Conservation (phyloP, 2,113 vertebrate genomes). For the Harpagus bidentatus region DNA sequence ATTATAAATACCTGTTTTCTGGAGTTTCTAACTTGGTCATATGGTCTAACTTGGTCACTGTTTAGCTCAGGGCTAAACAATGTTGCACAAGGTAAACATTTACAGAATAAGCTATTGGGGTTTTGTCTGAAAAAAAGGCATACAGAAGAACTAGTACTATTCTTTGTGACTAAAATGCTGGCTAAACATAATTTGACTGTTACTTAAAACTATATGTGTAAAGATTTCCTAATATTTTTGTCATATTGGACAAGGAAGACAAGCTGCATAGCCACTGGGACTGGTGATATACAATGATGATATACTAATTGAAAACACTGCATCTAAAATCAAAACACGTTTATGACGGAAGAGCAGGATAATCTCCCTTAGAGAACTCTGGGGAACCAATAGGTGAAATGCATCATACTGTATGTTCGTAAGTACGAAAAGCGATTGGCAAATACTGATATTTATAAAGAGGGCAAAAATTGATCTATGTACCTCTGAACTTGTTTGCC, state of each 20-base stretch:
- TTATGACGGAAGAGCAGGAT: not conserved
- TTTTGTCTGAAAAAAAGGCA: not conserved
- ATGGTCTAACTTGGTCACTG: too few species aligned
- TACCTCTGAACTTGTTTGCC: not conserved
- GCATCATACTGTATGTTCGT: not conserved
- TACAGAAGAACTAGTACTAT: not conserved
- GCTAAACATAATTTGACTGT: not conserved
- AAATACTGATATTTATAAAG: not conserved
- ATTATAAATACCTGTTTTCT: not conserved
- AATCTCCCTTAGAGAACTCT: not conserved
- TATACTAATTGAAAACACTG: not conserved
- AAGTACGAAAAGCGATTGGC: not conserved
- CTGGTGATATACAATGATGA: not conserved
- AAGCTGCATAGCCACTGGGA: not conserved
- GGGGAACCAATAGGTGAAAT: not conserved
- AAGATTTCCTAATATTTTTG: not conserved
- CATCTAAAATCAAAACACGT: not conserved
- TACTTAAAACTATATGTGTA: not conserved
- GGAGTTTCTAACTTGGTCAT: not conserved
- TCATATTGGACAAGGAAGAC: not conserved
- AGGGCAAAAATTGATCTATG: not conserved
- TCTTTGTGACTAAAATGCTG: not conserved
- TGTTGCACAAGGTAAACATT: not conserved
- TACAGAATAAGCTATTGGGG: not conserved
- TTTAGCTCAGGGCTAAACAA: not conserved